A percentile compares a stretch with the other conserved stretches of the same genome.
Conservation (phyloP, 2,113 vertebrate species). For the Motacilla alba region DNA sequence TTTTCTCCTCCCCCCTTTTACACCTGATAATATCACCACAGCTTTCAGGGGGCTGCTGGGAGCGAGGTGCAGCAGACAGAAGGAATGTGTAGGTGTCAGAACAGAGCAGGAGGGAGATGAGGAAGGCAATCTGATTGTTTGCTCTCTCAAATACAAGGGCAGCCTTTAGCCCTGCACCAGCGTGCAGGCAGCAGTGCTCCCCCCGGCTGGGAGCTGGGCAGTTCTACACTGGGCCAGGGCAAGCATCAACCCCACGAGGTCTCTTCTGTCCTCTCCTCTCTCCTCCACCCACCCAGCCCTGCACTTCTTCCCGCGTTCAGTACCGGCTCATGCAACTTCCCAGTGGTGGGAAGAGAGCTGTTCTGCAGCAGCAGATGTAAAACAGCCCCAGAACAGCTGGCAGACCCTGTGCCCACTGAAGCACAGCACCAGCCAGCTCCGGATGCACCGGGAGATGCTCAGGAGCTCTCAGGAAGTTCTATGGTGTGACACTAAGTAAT, state of each 20-base stretch:
- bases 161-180: neutral
- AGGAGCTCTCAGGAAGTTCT: neutral
- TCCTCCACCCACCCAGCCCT: rapidly evolving
- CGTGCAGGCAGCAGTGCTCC: rapidly evolving
- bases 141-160: neutral
- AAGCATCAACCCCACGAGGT: neutral
- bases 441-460: neutral
- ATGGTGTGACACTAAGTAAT: neutral
- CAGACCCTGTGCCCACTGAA: neutral
- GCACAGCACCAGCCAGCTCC: neutral
- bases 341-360: neutral
- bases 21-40: neutral
- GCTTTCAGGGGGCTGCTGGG: neutral
- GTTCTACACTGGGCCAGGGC: neutral
- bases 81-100: neutral
- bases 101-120: neutral
- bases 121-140: neutral
- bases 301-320: neutral
- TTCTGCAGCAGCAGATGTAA: neutral
- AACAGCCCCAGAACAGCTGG: neutral
- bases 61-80: neutral
- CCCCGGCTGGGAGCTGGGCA: neutral
- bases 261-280: neutral
- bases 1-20: neutral
- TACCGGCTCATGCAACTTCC: neutral